Evolutionary conservation across 2,113 vertebrate species (phyloP).

Genomic region (Pelodiscus sinensis): DNA sequence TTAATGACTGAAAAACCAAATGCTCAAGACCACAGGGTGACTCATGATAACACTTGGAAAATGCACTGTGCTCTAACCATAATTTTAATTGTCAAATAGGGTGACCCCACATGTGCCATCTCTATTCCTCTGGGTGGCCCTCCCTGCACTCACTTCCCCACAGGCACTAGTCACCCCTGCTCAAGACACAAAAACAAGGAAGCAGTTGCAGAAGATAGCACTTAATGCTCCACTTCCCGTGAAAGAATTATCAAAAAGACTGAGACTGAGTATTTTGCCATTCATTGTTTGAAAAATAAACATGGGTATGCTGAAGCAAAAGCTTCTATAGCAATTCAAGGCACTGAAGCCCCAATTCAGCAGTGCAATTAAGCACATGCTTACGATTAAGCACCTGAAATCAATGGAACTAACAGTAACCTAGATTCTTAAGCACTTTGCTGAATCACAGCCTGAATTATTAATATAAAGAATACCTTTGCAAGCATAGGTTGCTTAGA

Average conservation of each 20-base stretch:
- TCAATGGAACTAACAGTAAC: background rate
- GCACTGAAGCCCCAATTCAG: background rate
- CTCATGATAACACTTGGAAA: no score
- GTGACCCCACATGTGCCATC: no score
- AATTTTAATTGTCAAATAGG: no score
- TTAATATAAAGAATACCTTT: background rate
- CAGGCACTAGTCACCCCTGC: no score
- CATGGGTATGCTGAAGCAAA: background rate
- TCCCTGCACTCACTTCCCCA: no score
- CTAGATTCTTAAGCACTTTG: background rate
- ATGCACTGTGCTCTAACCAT: no score
- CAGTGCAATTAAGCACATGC: background rate
- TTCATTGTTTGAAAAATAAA: background rate
- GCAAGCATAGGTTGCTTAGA: background rate
- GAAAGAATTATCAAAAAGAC: background rate
- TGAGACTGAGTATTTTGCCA: background rate
- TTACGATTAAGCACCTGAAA: background rate
- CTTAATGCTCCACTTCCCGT: background rate
- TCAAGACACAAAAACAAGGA: background rate
- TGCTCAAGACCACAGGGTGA: no score
- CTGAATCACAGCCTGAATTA: background rate
- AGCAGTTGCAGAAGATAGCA: background rate
- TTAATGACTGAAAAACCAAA: background rate
- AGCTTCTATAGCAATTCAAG: background rate
- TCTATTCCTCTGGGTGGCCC: no score